A percentile compares a stretch with the other conserved stretches of the same genome.
Evolutionary conservation across 2,113 vertebrate species (phyloP).

Genomic region (Alectura lathami): DNA sequence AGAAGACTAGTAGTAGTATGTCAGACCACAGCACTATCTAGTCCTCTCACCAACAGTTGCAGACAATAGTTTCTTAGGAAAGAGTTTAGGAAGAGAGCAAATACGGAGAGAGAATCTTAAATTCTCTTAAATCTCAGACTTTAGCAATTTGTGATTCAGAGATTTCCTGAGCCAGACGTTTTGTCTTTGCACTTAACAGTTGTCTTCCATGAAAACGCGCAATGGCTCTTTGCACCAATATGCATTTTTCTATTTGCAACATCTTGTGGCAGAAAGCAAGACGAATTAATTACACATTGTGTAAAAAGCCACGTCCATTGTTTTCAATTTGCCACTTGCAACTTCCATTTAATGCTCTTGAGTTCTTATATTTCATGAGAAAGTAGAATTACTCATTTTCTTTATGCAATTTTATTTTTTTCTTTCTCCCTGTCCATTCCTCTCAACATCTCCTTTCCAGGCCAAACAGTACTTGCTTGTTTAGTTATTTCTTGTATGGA

Average conservation of each 20-base stretch:
- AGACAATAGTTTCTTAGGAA: conserved; percentile 7
- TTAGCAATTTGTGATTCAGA: conserved; percentile 14
- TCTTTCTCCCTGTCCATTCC: not conserved
- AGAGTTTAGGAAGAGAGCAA: not conserved
- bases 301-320: not conserved
- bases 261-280: not conserved
- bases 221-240: not conserved
- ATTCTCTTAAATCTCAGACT: conserved; percentile 1
- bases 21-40: not conserved
- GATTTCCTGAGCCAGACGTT: conserved; percentile 1
- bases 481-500: not conserved
- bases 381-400: not conserved
- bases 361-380: not conserved
- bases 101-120: conserved; percentile 5
- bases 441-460: not conserved
- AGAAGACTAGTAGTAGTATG: not conserved
- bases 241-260: not conserved
- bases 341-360: not conserved
- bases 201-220: conserved; percentile 4
- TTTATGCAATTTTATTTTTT: not conserved
- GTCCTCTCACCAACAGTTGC: not conserved
- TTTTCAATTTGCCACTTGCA: not conserved
- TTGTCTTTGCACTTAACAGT: not conserved
- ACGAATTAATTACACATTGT: not conserved
- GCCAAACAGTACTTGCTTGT: not conserved